These are phyloP conservation scores for Phyto melanocephala DNA, from an alignment of 2,888 invertebrate genomes.

Conservation along the genomic window DNA sequence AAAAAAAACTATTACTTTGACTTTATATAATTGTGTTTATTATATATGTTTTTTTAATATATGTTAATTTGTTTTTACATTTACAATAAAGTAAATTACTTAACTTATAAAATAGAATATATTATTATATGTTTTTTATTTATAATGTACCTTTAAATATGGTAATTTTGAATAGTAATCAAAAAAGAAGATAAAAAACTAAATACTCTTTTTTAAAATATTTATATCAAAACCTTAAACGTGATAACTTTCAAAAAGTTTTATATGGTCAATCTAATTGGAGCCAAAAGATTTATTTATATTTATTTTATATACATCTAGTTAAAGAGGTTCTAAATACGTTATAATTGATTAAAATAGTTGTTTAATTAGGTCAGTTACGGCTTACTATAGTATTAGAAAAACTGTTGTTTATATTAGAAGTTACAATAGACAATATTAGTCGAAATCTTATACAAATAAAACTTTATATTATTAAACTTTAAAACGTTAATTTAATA, in stretches of 20 bases:
- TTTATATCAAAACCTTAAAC: slow-evolving; percentile 7
- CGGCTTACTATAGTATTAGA: not conserved
- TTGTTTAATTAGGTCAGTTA: not conserved
- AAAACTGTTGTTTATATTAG: not conserved
- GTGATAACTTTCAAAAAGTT: slow-evolving; percentile 30
- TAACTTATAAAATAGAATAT: slow-evolving; percentile 10
- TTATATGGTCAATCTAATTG: not conserved
- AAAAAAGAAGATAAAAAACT: not conserved
- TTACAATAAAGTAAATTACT: slow-evolving; percentile 26
- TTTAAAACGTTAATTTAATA: not conserved
- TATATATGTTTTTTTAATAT: slow-evolving; percentile 27
- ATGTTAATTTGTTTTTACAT: slow-evolving; percentile 32
- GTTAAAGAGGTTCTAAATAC: not conserved
- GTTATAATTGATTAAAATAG: not conserved
- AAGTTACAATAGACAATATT: not conserved
- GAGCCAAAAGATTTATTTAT: slow-evolving; percentile 2
- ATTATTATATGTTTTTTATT: slow-evolving; percentile 4
- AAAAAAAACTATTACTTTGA: no score
- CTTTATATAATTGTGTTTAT: not conserved
- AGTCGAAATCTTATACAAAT: not conserved
- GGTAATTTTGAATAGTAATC: not conserved
- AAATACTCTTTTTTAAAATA: no score
- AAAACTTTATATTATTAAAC: not conserved
- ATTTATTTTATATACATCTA: slow-evolving; percentile 22
- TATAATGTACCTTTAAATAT: not conserved